These are phyloP conservation scores for Malachius bipustulatus DNA, from an alignment of 2,888 invertebrate species.

Conservation along the genomic window DNA sequence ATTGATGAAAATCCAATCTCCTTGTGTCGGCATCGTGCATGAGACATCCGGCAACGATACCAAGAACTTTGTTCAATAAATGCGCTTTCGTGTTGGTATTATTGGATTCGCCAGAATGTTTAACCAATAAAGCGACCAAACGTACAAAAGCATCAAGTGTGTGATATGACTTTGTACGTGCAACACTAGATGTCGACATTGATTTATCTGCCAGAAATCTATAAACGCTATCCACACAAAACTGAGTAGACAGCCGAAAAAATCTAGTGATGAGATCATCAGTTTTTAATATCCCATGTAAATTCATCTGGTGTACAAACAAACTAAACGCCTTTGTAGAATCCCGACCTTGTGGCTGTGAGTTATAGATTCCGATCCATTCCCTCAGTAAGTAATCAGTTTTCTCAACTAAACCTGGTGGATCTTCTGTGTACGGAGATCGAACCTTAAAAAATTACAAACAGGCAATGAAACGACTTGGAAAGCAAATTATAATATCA, in stretches of 20 bases:
- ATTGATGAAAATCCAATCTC: slow-evolving; percentile 83
- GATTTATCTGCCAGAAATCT: slow-evolving; percentile 65
- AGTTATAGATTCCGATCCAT: slow-evolving; percentile 88
- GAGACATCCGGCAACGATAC: slow-evolving; percentile 90
- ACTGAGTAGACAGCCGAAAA: slow-evolving; percentile 91
- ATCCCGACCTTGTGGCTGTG: slow-evolving; percentile 67
- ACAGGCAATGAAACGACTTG: neutral
- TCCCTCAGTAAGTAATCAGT: slow-evolving; percentile 89
- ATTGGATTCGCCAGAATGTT: slow-evolving; percentile 79
- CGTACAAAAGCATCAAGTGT: slow-evolving; percentile 93
- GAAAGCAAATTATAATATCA: slow-evolving; percentile 8
- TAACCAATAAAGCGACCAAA: slow-evolving; percentile 86
- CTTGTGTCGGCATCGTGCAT: slow-evolving; percentile 93
- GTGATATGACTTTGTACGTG: slow-evolving; percentile 86
- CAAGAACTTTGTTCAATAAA: slow-evolving; percentile 74
- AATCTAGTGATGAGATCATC: slow-evolving; percentile 96
- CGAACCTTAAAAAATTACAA: slow-evolving; percentile 46
- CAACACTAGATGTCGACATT: slow-evolving; percentile 43
- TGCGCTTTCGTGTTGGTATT: slow-evolving; percentile 96
- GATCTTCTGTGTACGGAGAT: slow-evolving; percentile 83
- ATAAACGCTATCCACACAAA: slow-evolving; percentile 92
- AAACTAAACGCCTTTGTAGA: slow-evolving; percentile 83
- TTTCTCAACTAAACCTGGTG: slow-evolving; percentile 87
- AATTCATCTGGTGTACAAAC: slow-evolving; percentile 94
- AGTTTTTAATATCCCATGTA: slow-evolving; percentile 89